Percentiles rank a stretch among this genome's conserved stretches.
Conservation (phyloP, 2,888 invertebrate species). For the Dermolepida albohirtum region DNA sequence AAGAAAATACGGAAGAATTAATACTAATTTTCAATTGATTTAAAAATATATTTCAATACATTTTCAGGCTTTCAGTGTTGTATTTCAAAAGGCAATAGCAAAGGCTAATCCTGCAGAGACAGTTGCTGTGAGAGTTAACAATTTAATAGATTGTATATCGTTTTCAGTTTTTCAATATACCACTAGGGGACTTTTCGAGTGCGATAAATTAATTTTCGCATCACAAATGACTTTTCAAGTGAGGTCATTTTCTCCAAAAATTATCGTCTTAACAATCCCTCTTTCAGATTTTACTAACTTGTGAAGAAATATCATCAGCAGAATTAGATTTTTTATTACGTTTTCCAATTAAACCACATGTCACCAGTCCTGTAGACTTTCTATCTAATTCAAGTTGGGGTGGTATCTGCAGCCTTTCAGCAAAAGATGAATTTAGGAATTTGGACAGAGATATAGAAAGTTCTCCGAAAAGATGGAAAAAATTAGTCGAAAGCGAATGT, state of each 20-base stretch:
- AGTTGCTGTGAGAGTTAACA: slow-evolving; percentile 82
- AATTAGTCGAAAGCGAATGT: slow-evolving; percentile 93
- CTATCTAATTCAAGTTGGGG: slow-evolving; percentile 94
- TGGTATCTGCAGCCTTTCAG: slow-evolving; percentile 90
- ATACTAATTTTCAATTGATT: too few species aligned
- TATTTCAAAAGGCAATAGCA: slow-evolving; percentile 95
- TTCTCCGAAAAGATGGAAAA: slow-evolving; percentile 97
- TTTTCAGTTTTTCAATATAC: slow-evolving; percentile 96
- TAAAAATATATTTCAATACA: slow-evolving; percentile 34
- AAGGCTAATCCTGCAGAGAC: slow-evolving; percentile 86
- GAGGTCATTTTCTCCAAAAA: neutral
- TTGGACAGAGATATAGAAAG: slow-evolving; percentile 96
- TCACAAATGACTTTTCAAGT: slow-evolving; percentile 97
- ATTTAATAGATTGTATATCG: slow-evolving; percentile 94
- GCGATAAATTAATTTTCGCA: slow-evolving; percentile 95
- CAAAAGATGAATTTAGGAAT: slow-evolving; percentile 92
- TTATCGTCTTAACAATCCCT: neutral
- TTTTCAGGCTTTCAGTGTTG: slow-evolving; percentile 94
- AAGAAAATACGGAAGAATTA: neutral
- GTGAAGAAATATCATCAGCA: slow-evolving; percentile 84
- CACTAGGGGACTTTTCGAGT: slow-evolving; percentile 93
- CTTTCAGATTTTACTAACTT: slow-evolving; percentile 83
- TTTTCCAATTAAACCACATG: slow-evolving; percentile 92
- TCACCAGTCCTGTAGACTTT: slow-evolving; percentile 95
- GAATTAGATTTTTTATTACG: slow-evolving; percentile 94